Conservation (phyloP, 2,797 vertebrate species). For the Sebastes itinus region DNA sequence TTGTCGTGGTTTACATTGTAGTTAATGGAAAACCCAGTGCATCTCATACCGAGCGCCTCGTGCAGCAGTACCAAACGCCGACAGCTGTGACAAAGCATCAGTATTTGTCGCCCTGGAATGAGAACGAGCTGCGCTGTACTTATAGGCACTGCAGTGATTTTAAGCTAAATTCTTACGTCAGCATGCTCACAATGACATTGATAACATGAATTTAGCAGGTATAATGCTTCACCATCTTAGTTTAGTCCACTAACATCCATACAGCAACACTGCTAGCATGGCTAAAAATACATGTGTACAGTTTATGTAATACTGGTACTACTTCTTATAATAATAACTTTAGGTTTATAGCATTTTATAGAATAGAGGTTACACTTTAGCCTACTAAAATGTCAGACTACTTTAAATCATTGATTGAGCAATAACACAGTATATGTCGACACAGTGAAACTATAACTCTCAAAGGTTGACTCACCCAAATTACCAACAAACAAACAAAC, state of each 20-base stretch:
- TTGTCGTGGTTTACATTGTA: too few species aligned
- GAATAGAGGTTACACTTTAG: neutral
- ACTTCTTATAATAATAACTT: neutral
- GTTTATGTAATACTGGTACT: neutral
- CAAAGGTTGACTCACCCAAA: neutral
- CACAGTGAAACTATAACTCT: neutral
- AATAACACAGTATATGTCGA: neutral
- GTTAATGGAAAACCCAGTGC: fast-evolving
- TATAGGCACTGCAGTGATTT: too few species aligned
- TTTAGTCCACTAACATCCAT: neutral
- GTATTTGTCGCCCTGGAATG: too few species aligned
- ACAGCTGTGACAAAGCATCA: too few species aligned
- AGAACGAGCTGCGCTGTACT: too few species aligned
- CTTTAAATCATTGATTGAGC: neutral
- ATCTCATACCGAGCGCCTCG: too few species aligned
- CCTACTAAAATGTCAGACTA: neutral
- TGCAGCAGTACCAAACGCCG: too few species aligned
- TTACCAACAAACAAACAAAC: neutral
- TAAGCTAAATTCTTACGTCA: fast-evolving
- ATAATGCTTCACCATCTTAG: too few species aligned
- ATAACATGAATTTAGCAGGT: too few species aligned
- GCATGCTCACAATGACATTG: too few species aligned
- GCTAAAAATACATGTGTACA: neutral
- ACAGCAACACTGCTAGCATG: neutral
- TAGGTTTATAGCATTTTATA: neutral